These are phyloP conservation scores for Caenorhabditis sp. DNA, from an alignment of 2,888 invertebrate genomes.

Conservation along the genomic window DNA sequence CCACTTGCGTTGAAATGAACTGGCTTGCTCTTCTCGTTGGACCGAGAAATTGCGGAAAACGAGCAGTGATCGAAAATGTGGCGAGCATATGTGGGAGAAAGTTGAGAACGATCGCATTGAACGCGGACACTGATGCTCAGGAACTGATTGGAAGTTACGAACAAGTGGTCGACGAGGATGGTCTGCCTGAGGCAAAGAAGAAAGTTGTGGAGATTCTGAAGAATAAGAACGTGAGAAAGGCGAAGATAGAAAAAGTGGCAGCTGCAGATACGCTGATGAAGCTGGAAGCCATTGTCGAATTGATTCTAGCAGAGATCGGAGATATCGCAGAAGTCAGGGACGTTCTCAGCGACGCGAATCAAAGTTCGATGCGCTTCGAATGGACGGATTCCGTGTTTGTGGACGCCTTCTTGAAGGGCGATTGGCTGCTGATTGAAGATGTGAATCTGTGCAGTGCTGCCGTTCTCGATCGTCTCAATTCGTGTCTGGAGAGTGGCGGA, in stretches of 20 bases:
- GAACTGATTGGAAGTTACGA: slow-evolving; percentile 97
- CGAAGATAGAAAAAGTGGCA: slow-evolving; percentile 13
- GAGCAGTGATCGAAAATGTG: slow-evolving; percentile 85
- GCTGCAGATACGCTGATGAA: slow-evolving; percentile 43
- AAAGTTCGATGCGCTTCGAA: slow-evolving; percentile 79
- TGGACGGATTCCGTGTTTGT: slow-evolving; percentile 82
- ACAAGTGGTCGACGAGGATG: slow-evolving; percentile 84
- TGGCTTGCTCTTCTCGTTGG: slow-evolving; percentile 92
- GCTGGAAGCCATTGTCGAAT: slow-evolving; percentile 52
- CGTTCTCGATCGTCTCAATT: slow-evolving; percentile 95
- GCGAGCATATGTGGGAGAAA: slow-evolving; percentile 86
- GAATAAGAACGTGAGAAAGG: background rate
- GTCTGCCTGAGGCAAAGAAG: slow-evolving; percentile 39
- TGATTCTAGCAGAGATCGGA: slow-evolving; percentile 21
- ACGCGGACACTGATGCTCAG: slow-evolving; percentile 93
- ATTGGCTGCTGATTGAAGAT: slow-evolving; percentile 82
- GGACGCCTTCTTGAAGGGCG: slow-evolving; percentile 79
- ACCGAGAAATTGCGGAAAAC: slow-evolving; percentile 87
- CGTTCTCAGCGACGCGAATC: slow-evolving; percentile 42
- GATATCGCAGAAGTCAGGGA: slow-evolving; percentile 31
- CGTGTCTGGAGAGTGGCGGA: slow-evolving; percentile 93
- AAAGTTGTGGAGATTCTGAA: slow-evolving; percentile 28
- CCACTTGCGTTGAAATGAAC: slow-evolving; percentile 90
- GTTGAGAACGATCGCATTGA: slow-evolving; percentile 87
- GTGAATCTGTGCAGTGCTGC: slow-evolving; percentile 85